phyloP scores from a whole-genome alignment of 1,140 invertebrate species.

The Drosophila sp. region DNA sequence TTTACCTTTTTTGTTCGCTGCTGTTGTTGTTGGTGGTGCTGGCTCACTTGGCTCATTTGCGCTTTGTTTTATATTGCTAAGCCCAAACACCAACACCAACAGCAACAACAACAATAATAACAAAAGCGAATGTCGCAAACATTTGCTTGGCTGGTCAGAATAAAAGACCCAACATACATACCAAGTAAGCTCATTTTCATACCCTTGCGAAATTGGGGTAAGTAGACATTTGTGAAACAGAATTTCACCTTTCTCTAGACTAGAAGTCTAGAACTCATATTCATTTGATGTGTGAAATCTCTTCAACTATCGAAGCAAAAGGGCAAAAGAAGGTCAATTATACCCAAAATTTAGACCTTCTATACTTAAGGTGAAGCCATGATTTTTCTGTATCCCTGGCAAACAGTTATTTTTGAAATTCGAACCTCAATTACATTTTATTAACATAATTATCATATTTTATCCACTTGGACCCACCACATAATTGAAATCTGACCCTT shows the following conservation, averaged over 20 bases:
- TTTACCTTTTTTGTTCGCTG: constrained; percentile 64
- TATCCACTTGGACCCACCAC: constrained; percentile 17
- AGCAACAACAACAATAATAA: constrained; percentile 16
- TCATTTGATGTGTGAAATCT: too few relatives aligned
- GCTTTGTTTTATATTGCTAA: constrained; percentile 44
- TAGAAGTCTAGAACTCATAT: neutral
- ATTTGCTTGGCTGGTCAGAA: constrained; percentile 3
- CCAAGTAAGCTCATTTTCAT: neutral
- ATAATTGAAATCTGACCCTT: constrained; percentile 69
- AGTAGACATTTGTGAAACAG: neutral
- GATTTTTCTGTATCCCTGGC: neutral
- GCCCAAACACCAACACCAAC: constrained; percentile 3
- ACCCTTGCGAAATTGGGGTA: neutral
- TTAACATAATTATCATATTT: constrained; percentile 66
- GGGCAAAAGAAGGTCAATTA: neutral
- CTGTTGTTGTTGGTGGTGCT: constrained; percentile 26
- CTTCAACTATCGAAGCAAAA: neutral
- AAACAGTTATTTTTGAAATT: constrained; percentile 47
- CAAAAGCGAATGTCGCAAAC: constrained; percentile 1
- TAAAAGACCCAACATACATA: neutral
- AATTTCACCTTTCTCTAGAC: neutral
- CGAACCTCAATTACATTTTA: constrained; percentile 65
- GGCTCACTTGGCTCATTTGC: constrained; percentile 40
- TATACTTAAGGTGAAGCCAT: neutral
- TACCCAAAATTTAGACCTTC: neutral